phyloP scores from a whole-genome alignment of 2,113 vertebrate genomes.

The Nibea coibor region DNA sequence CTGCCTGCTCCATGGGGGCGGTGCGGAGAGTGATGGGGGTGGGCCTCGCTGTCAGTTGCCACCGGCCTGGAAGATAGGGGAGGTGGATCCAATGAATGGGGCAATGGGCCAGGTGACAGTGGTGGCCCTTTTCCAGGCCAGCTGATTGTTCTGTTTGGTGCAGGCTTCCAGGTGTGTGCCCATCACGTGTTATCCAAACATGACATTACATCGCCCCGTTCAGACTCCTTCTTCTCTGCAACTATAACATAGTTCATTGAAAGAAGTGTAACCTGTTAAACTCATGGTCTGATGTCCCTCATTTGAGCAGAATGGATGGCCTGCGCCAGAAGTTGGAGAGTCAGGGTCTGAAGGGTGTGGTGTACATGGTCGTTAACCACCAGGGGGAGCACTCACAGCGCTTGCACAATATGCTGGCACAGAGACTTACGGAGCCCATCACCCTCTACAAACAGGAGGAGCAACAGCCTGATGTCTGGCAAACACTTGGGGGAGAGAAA shows the following conservation, averaged over 20 bases:
- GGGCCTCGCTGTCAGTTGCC: slow-evolving; percentile 85
- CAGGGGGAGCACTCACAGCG: slow-evolving; percentile 81
- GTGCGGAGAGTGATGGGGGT: slow-evolving; percentile 85
- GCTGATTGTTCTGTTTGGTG: slow-evolving; percentile 92
- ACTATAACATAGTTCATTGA: not conserved
- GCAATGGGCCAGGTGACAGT: slow-evolving; percentile 87
- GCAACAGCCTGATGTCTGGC: slow-evolving; percentile 89
- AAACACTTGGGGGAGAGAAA: slow-evolving; percentile 87
- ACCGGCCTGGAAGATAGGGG: slow-evolving; percentile 87
- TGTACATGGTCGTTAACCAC: slow-evolving; percentile 91
- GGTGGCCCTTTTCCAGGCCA: slow-evolving; percentile 93
- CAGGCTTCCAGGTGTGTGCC: slow-evolving; percentile 91
- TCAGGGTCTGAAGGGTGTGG: slow-evolving; percentile 87
- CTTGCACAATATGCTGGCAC: slow-evolving; percentile 82
- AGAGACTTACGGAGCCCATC: slow-evolving; percentile 85
- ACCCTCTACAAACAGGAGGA: slow-evolving; percentile 89
- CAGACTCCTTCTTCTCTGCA: not conserved
- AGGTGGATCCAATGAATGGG: slow-evolving; percentile 87
- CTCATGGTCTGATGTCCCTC: not conserved
- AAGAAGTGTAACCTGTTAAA: slow-evolving; percentile 5
- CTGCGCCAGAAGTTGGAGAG: slow-evolving; percentile 89
- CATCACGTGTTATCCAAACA: not conserved
- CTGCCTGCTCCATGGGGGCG: slow-evolving; percentile 89
- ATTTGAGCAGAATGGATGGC: slow-evolving; percentile 85
- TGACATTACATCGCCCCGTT: not conserved